Conservation (phyloP, 2,888 invertebrate genomes). For the Amblyjoppa fuscipennis region DNA sequence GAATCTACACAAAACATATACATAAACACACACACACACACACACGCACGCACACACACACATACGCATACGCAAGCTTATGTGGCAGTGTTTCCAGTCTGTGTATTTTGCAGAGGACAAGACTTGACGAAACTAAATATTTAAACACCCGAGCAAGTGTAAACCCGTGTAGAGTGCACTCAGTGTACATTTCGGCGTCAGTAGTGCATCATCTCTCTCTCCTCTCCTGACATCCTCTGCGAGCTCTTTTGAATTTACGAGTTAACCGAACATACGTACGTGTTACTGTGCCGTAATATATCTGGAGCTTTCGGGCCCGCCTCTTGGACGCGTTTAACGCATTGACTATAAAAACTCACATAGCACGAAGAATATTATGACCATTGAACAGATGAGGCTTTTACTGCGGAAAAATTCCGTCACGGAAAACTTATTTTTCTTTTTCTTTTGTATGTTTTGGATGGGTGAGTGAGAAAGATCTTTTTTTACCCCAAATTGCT, state of each 20-base stretch:
- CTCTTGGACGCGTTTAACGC: not conserved
- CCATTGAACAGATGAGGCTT: not conserved
- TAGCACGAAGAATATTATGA: not conserved
- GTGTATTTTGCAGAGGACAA: slow-evolving; percentile 15
- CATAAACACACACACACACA: not conserved
- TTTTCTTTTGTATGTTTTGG: not conserved
- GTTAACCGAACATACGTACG: slow-evolving; percentile 21
- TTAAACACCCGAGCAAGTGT: slow-evolving; percentile 50
- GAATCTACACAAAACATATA: not conserved
- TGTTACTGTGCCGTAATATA: not conserved
- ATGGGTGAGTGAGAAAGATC: too few relatives aligned
- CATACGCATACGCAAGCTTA: not conserved
- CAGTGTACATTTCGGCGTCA: slow-evolving; percentile 26
- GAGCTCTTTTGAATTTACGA: slow-evolving; percentile 25
- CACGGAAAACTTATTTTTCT: not conserved
- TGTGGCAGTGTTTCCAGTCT: not conserved
- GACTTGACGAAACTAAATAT: slow-evolving; percentile 50
- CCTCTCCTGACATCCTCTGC: not conserved
- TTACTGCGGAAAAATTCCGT: not conserved
- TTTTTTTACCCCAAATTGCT: too few relatives aligned
- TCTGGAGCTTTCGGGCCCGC: not conserved
- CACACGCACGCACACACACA: not conserved
- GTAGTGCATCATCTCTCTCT: slow-evolving; percentile 27
- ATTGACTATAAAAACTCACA: not conserved
- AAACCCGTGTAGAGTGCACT: slow-evolving; percentile 39